phyloP scores from a whole-genome alignment of 2,797 vertebrate genomes.

The Enoplosus armatus region DNA sequence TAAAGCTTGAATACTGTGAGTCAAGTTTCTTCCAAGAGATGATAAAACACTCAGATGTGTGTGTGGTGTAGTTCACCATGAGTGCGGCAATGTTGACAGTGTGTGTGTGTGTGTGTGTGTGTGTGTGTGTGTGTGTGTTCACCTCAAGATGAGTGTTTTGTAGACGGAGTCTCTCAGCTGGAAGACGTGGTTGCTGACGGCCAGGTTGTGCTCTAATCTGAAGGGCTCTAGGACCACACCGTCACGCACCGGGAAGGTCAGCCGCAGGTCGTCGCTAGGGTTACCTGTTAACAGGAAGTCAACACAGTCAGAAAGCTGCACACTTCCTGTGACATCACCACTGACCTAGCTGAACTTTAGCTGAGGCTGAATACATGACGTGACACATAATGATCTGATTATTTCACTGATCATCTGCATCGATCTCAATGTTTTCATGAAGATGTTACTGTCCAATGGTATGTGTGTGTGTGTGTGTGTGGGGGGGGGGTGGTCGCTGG shows the following conservation, averaged over 20 bases:
- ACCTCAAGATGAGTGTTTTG: conserved; percentile 95
- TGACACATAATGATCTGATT: neutral
- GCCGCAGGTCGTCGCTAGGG: conserved; percentile 91
- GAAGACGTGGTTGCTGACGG: conserved; percentile 96
- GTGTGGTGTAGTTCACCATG: no score
- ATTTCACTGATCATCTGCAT: no score
- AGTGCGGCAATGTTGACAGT: no score
- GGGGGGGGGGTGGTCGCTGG: no score
- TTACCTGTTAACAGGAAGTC: conserved; percentile 77
- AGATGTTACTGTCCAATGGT: no score
- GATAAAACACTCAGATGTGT: neutral
- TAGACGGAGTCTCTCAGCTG: conserved; percentile 94
- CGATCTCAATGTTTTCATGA: no score
- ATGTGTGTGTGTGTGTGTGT: no score
- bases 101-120: neutral
- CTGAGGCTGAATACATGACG: neutral
- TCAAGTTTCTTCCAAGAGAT: no score
- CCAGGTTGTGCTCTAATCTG: conserved; percentile 95
- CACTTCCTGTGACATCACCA: conserved; percentile 23
- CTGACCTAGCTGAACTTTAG: no score
- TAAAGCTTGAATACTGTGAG: neutral
- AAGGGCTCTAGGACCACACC: conserved; percentile 95
- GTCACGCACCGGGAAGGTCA: conserved; percentile 94
- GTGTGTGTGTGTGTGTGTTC: neutral
- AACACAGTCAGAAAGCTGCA: neutral